Evolutionary conservation across 2,888 invertebrate genomes (phyloP).

Genomic region (Isotomurus palustris): DNA sequence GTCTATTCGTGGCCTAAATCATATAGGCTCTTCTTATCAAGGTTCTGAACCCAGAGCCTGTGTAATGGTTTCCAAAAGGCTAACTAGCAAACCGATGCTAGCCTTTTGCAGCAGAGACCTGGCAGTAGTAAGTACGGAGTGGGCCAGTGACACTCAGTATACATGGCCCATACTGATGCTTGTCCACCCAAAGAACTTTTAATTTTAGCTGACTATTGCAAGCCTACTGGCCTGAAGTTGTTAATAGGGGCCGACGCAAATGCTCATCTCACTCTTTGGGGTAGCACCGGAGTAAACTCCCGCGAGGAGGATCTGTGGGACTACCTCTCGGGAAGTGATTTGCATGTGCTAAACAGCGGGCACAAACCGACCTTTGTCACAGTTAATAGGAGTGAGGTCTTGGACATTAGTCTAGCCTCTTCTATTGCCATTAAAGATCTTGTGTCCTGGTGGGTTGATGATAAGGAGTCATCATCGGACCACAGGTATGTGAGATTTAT

Average conservation of each 20-base stretch:
- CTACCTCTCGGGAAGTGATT: conserved; percentile 2
- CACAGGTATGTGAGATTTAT: conserved; percentile 18
- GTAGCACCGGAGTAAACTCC: conserved; percentile 14
- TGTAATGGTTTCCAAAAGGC: too few species aligned
- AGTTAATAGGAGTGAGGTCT: conserved; percentile 12
- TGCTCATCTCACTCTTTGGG: conserved; percentile 28
- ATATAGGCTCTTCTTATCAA: too few species aligned
- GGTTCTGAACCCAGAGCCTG: too few species aligned
- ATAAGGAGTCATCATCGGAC: conserved; percentile 18
- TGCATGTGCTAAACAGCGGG: conserved; percentile 22
- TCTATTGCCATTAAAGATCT: background rate
- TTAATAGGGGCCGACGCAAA: conserved; percentile 25
- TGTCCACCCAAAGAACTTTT: background rate
- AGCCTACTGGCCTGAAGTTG: conserved; percentile 2
- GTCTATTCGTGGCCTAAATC: too few species aligned
- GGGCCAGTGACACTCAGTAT: too few species aligned
- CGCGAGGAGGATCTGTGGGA: conserved; percentile 17
- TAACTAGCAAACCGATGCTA: too few species aligned
- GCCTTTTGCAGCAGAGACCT: too few species aligned
- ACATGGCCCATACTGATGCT: conserved; percentile 16
- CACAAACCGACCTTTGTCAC: conserved; percentile 26
- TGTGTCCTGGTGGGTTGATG: conserved; percentile 21
- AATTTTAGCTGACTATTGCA: conserved; percentile 10
- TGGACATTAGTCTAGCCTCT: conserved; percentile 23
- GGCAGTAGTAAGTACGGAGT: too few species aligned